Evolutionary conservation across 2,888 invertebrate species (phyloP).

Genomic region (Tetragonula carbonaria): DNA sequence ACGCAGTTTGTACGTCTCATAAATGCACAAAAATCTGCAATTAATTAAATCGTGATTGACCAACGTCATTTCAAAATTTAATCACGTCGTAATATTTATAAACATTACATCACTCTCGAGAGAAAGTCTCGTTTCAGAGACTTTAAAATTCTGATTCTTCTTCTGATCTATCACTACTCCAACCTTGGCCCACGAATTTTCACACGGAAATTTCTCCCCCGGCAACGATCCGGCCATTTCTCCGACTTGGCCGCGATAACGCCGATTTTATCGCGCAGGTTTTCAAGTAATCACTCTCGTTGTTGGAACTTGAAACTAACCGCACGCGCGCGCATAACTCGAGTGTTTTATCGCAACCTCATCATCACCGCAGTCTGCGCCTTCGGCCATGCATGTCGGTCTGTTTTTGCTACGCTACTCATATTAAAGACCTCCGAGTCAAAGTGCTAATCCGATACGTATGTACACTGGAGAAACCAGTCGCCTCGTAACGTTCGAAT

Average conservation of each 20-base stretch:
- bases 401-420: constrained; percentile 66
- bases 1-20: too few species aligned
- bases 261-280: constrained; percentile 50
- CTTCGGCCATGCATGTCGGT: constrained; percentile 69
- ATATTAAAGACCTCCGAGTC: constrained; percentile 62
- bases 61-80: too few species aligned
- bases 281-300: constrained; percentile 67
- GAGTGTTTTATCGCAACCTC: constrained; percentile 71
- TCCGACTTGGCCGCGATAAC: constrained; percentile 24
- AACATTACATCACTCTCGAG: background rate
- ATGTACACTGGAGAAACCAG: constrained; percentile 53
- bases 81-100: too few species aligned
- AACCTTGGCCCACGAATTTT: background rate
- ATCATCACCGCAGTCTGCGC: constrained; percentile 70
- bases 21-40: too few species aligned
- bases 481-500: constrained; percentile 43
- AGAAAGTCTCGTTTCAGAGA: background rate
- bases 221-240: constrained; percentile 19
- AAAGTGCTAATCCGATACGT: constrained; percentile 71
- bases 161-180: background rate
- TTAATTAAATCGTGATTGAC: too few species aligned
- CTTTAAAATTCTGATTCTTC: background rate
- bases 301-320: constrained; percentile 68
- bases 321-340: constrained; percentile 72
- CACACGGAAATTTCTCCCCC: background rate